Evolutionary conservation across 2,113 vertebrate species (phyloP), one percentile per base, ranked within the genome.

Genomic region (Thermophis baileyi): DNA sequence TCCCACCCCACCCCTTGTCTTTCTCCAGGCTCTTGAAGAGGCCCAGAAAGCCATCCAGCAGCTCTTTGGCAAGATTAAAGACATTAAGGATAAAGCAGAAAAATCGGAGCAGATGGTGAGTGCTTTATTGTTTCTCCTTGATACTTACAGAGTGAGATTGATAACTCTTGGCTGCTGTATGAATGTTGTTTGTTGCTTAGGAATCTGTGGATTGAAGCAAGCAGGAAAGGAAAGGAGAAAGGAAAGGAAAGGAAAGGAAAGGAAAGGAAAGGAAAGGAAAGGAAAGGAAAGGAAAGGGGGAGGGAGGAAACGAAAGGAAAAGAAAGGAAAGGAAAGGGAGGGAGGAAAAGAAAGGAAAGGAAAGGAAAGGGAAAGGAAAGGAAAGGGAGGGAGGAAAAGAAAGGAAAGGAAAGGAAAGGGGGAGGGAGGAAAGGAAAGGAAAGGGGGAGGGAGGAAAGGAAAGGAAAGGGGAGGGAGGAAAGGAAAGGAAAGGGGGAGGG

Each of bases 1-100:
- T 18, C 69, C 87, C 44, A 87, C 47, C 94, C 87, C 94, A 1
- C 94, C 96, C 86, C n/a, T n/a, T n/a, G n/a, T 97, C 96, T 96
- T 89, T 97, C 97, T 93, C 4, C 95, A 99, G 99, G 99, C 99
- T 51, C 97, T 99, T 94, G 99, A 99, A 96, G 99, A 99, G 96
- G 99, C 99, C 88, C 99, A 99, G 97, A 98, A 98, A 96, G 99
- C 99, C 92, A 99, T 99, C 96, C 99, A 99, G 69, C 99, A 99
- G 92, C 99, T 99, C 95, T 99, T 99, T 9, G 98, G 98, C 92
- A 99, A 99, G 98, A 99, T 99, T 95, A 99, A 99, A 98, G 99
- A 99, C 97, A 99, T 99, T 97, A 99, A 99, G 97, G 99, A 99
- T 98, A 99, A 99, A 96, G 99, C 99, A 46, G 99, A 99, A 97